Conservation (phyloP, 1,140 invertebrate genomes). For the Proctacanthus coquilletti region DNA sequence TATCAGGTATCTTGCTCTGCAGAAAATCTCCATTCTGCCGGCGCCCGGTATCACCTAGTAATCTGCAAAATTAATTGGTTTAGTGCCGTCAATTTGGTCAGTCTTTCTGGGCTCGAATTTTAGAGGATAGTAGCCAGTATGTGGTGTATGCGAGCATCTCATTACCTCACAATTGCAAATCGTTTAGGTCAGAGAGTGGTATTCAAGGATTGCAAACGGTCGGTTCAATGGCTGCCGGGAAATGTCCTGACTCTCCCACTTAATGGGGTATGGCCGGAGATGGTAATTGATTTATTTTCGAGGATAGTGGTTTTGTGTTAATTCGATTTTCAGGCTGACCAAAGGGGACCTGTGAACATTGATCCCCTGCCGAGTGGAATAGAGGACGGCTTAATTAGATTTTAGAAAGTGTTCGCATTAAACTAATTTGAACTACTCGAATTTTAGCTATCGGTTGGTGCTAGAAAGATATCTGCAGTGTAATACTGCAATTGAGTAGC, state of each 20-base stretch:
- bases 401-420: no score
- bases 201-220: not conserved
- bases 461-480: no score
- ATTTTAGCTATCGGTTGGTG: no score
- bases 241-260: not conserved
- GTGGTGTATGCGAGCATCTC: not conserved
- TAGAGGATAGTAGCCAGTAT: not conserved
- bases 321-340: not conserved
- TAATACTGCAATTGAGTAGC: no score
- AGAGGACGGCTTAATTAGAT: no score
- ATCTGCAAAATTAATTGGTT: slow-evolving; percentile 2
- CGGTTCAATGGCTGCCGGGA: not conserved
- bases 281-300: not conserved
- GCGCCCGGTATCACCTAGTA: slow-evolving; percentile 4
- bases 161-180: not conserved
- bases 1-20: slow-evolving; percentile 2
- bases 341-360: no score
- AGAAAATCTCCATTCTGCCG: slow-evolving; percentile 3
- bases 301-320: not conserved
- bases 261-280: not conserved
- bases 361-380: no score
- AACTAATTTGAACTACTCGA: no score
- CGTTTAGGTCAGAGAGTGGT: not conserved
- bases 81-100: not conserved
- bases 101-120: not conserved